Evolutionary conservation across 2,797 vertebrate genomes (phyloP), one percentile per base, ranked within the genome.

Genomic region (Spheniscus humboldti): DNA sequence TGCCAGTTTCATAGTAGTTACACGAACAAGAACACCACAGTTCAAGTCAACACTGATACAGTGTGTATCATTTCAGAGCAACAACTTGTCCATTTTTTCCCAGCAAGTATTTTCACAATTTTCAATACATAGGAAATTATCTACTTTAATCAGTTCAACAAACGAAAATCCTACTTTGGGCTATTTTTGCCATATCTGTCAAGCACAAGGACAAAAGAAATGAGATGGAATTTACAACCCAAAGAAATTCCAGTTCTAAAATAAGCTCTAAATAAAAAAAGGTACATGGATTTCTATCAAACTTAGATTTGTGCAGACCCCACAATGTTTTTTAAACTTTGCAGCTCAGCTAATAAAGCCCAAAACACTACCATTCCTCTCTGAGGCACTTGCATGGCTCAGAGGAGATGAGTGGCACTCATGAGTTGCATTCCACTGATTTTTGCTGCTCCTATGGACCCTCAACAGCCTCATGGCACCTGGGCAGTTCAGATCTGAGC

Each of bases 181-280:
- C 17, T 64, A 4, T 27, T 90, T 88, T 62, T 1, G 2, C 17
- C 5, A 1, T 23, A 71, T 56, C 35, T 45, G 31, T 64, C 35
- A 74, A 92, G 50, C 18, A 86, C 13, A 41, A 60, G 7, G 35
- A 75, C 53, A 88, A 86, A 92, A 86, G 15, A 93, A 79, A 85
- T 45, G 2, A 55, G 15, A 69, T 30, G 4, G 18, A 74, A 93
- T 81, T 82, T 89, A 85, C 6, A 7, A 37, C 6, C 6, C 63
- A 41, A 30, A 79, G 62, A 86, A 69, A 81, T 47, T 79, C 48
- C 33, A 84, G 60, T 69, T 87, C 71, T 79, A 83, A 76, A 93
- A 84, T 37, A 77, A 59, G 18, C 13, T 69, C 30, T 63, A 83
- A 63, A 73, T 45, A 55, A 71, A 80, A 63, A 41, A 87, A 35